Base-by-base conservation (phyloP, 2,888 invertebrate species). In the Petrolisthes cinctipes region DNA sequence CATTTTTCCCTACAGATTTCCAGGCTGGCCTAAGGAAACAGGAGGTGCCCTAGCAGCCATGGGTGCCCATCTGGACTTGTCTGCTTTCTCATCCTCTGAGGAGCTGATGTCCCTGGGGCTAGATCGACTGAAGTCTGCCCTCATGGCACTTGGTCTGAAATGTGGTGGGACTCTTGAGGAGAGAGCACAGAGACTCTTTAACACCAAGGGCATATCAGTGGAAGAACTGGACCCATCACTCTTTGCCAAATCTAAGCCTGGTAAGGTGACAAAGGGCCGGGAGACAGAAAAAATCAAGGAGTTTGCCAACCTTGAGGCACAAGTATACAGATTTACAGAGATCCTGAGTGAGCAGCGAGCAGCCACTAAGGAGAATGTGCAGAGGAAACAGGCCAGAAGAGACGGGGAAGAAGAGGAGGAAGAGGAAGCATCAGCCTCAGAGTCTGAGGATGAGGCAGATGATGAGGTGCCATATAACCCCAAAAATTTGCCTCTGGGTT, bases 381-480 rank as follows among this genome's bases (percentile, higher is more conserved):
- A 99, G 92, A 95, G 99, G 2, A 98, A 99, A 92, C 99, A 99
- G 92, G 99, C 99, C 0, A 95, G 99, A 86, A 97, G 97, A 0
- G 97, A 97, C 73, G 98, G 97, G 7, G 98, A 98, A 93, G 97
- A 98, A 90, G 97, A 98, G 92, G 97, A 97, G 82, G 97, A 97
- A 92, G 97, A 95, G 51, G 97, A 98, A 92, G 97, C 96, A 82
- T 97, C 97, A 91, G 97, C 95, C 5, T 94, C 94, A 82, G 95
- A 95, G 91, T 96, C 96, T 81, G 96, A 97, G 79, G 94, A 94
- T 91, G 97, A 98, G 89, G 97, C 97, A 92, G 94, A 94, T 83
- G 97, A 98, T 91, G 98, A 98, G 92, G 97, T 99, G 61, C 99
- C 99, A 0, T 99, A 99, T 93, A 99, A 99, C 94, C 99, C 99